Conservation (phyloP, 2,797 vertebrate genomes). For the Denticeps clupeoides region DNA sequence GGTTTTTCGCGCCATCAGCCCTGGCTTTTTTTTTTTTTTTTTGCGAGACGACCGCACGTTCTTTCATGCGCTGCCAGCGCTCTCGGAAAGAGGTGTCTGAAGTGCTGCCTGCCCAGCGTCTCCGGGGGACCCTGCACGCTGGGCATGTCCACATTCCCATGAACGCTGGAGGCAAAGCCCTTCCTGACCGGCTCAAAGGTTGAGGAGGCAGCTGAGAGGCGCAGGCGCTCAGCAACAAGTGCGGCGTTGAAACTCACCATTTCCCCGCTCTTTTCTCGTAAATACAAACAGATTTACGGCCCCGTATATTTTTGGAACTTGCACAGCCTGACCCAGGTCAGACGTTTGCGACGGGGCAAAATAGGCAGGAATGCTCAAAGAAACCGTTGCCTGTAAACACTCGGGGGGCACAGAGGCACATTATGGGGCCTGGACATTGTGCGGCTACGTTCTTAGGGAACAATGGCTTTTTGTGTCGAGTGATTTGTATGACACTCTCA, state of each 20-base stretch:
- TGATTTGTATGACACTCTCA: conserved; percentile 17
- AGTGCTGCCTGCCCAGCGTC: conserved; percentile 22
- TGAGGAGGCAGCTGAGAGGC: conserved; percentile 6
- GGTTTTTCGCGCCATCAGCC: neutral
- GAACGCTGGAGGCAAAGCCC: conserved; percentile 34
- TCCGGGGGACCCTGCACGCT: conserved; percentile 14
- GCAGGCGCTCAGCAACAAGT: neutral
- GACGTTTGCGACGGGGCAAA: neutral
- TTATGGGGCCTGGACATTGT: conserved; percentile 6
- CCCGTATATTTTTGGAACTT: too few species aligned
- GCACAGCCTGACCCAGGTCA: too few species aligned
- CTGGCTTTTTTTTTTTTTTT: too few species aligned
- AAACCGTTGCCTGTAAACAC: conserved; percentile 11
- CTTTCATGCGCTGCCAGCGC: conserved; percentile 48
- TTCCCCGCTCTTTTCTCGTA: too few species aligned
- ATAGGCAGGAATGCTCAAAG: neutral
- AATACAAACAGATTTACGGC: too few species aligned
- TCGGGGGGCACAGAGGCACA: conserved; percentile 14
- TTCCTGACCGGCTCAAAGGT: conserved; percentile 32
- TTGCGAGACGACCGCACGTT: neutral
- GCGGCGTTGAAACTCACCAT: too few species aligned
- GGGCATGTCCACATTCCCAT: conserved; percentile 27
- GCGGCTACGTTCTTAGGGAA: conserved; percentile 11
- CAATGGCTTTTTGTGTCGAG: conserved; percentile 26
- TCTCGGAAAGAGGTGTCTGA: conserved; percentile 26